These are phyloP conservation scores for Haliclona indistincta DNA, from an alignment of 37 sponge, comb jelly and placozoan species.

Conservation along the genomic window DNA sequence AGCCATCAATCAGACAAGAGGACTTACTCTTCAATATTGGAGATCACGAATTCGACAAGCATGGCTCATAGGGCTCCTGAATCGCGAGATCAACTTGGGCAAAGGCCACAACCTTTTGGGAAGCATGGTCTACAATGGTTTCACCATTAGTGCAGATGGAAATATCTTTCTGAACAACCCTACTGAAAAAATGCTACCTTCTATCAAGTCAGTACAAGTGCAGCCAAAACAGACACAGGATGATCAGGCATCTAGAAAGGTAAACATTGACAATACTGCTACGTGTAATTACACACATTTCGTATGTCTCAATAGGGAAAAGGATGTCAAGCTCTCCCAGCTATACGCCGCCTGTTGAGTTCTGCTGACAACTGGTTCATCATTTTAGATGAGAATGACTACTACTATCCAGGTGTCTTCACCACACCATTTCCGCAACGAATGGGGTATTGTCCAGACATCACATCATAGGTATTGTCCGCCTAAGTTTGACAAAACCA, in stretches of 20 bases:
- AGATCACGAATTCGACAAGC: slow-evolving; percentile 26
- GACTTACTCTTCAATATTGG: slow-evolving; percentile 6
- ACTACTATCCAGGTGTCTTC: slow-evolving; percentile 35
- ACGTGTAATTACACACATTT: neutral
- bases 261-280: neutral
- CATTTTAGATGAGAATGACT: neutral
- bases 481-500: neutral
- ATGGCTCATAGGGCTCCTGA: slow-evolving; percentile 19
- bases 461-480: neutral
- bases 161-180: neutral
- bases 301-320: slow-evolving; percentile 6
- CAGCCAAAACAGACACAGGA: neutral
- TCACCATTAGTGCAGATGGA: slow-evolving; percentile 14
- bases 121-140: slow-evolving; percentile 23
- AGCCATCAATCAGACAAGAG: neutral
- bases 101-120: slow-evolving; percentile 3
- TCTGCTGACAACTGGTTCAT: slow-evolving; percentile 9
- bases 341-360: slow-evolving; percentile 5
- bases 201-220: no score
- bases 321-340: slow-evolving; percentile 19
- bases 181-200: neutral
- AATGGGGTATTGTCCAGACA: slow-evolving; percentile 15
- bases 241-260: neutral
- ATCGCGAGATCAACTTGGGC: slow-evolving; percentile 24
- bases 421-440: slow-evolving; percentile 5